These are phyloP conservation scores for Myotis planiceps DNA, from an alignment of 2,797 vertebrate genomes.

Conservation along the genomic window DNA sequence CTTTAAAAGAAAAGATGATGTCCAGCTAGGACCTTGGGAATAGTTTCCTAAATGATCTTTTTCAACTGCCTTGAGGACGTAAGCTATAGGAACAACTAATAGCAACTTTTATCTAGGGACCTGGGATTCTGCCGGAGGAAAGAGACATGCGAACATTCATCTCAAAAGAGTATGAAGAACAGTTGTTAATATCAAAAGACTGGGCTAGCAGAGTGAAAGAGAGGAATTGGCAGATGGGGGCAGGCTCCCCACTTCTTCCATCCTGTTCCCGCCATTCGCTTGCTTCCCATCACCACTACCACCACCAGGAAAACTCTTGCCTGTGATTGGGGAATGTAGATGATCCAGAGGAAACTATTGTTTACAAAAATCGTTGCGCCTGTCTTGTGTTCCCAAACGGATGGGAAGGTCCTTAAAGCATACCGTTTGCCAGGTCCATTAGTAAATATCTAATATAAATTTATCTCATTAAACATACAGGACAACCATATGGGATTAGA, in stretches of 20 bases:
- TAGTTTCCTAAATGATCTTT: not conserved
- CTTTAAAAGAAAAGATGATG: not conserved
- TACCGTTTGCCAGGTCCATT: not conserved
- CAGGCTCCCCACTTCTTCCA: too few species aligned
- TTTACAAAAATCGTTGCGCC: not conserved
- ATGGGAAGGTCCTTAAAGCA: not conserved
- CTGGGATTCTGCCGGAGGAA: not conserved
- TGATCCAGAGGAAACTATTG: not conserved
- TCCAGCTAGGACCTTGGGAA: not conserved
- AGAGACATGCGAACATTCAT: not conserved
- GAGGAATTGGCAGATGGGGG: not conserved
- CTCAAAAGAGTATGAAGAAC: not conserved
- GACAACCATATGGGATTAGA: not conserved
- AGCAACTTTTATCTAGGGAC: not conserved
- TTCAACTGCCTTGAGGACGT: not conserved
- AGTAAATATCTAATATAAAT: not conserved
- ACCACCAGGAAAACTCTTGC: not conserved
- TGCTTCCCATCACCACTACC: not conserved
- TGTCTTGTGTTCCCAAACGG: not conserved
- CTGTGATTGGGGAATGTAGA: too few species aligned
- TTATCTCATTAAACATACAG: not conserved
- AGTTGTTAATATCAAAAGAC: not conserved
- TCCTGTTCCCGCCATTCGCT: not conserved
- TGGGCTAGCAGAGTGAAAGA: not conserved
- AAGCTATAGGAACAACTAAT: not conserved